These are phyloP conservation scores for Miltochrista miniata DNA, from an alignment of 2,888 invertebrate genomes.

Conservation along the genomic window DNA sequence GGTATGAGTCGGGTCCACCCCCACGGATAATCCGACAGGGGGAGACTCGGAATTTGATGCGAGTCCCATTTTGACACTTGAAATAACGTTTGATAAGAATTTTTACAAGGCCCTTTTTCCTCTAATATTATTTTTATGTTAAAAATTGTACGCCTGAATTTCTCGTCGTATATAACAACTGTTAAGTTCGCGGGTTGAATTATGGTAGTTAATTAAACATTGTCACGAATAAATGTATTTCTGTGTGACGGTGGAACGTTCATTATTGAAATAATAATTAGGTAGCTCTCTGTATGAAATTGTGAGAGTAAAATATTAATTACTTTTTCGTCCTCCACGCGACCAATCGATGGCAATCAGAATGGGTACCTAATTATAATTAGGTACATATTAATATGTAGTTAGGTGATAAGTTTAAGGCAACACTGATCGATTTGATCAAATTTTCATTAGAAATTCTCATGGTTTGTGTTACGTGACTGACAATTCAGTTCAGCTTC, in stretches of 20 bases:
- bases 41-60: constrained; percentile 30
- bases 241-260: neutral
- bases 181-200: neutral
- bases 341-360: neutral
- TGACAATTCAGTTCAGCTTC: too few species aligned
- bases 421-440: too few species aligned
- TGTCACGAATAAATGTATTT: neutral
- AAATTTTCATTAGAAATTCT: too few species aligned
- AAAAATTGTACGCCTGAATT: neutral
- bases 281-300: neutral
- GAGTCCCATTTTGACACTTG: constrained; percentile 44
- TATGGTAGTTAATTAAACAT: constrained; percentile 9
- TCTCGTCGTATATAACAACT: constrained; percentile 1
- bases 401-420: too few species aligned
- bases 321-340: neutral
- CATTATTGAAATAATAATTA: constrained; percentile 3
- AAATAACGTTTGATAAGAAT: constrained; percentile 52
- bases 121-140: constrained; percentile 20
- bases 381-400: neutral
- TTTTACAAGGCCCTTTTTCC: constrained; percentile 29
- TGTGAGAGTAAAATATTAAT: neutral
- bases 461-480: too few species aligned
- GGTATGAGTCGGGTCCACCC: constrained; percentile 17
- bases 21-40: constrained; percentile 44
- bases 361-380: neutral